Conservation (phyloP, 2,797 vertebrate genomes). For the Lacerta viridis region DNA sequence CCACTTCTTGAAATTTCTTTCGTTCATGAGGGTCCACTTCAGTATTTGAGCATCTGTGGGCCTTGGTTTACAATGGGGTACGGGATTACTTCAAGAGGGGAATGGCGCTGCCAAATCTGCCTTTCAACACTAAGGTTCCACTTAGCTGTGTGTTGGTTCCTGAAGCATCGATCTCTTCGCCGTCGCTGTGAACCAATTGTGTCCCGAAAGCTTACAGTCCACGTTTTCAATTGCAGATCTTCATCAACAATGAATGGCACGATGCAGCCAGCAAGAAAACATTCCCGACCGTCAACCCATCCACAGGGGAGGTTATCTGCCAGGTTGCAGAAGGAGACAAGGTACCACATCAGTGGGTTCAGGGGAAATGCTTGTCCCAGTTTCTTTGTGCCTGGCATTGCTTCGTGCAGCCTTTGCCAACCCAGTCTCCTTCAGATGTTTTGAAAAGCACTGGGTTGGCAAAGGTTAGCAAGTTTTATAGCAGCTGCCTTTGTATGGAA, state of each 20-base stretch:
- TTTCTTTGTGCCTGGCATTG: not conserved
- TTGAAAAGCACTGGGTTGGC: too few relatives aligned
- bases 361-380: too few relatives aligned
- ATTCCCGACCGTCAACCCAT: constrained; percentile 91
- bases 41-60: not conserved
- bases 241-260: constrained; percentile 96
- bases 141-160: not conserved
- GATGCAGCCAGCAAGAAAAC: constrained; percentile 90
- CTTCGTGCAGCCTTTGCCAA: not conserved
- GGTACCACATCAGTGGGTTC: constrained; percentile 60
- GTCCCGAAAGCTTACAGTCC: not conserved
- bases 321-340: constrained; percentile 92
- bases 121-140: not conserved
- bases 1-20: not conserved
- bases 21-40: not conserved
- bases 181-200: not conserved
- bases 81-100: too few relatives aligned
- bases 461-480: too few relatives aligned
- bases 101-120: not conserved
- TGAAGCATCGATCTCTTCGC: not conserved
- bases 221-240: constrained; percentile 83
- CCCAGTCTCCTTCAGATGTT: too few relatives aligned
- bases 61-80: too few relatives aligned
- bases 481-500: too few relatives aligned
- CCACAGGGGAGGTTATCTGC: constrained; percentile 94